Base-by-base conservation (phyloP, 2,888 invertebrate genomes). In the Acrobasis repandana region DNA sequence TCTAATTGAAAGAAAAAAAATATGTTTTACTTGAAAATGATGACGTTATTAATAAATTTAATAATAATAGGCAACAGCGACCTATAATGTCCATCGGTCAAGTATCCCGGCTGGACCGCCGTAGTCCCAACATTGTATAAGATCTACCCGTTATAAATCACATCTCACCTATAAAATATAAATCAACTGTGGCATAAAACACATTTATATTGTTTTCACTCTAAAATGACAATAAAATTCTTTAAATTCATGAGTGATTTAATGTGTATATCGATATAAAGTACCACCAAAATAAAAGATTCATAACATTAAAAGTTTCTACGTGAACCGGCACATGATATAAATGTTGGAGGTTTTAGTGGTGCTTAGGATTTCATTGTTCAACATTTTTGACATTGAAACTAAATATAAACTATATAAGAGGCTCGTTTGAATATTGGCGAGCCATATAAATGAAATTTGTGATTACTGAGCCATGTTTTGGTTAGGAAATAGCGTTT, bases 161-260 rank as follows among this genome's bases (percentile, higher is more conserved):
- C 86, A 86, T 77, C 82, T 85, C 82, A 82, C 90, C 87, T 86
- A 88, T 88, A 90, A 90, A 89, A 82, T 83, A 90, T 92, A 92
- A 90, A 90, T 90, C 91, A 90, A 77, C 66, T 67, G 77, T 79
- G 86, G 85, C 89, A 86, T 86, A 90, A 90, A 91, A 88, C 81
- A 90, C 86, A 87, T 89, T 89, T 88, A 88, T 90, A 90, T 90
- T 90, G 90, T 91, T 92, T 91, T 89, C 89, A 86, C 87, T 87
- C 80, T 73, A 81, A 86, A 85, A 86, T 86, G 84, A 88, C 87
- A 85, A 86, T 90, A 89, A 90, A 90, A 89, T 83, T 77, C 76
- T 88, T 86, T 84, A 86, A 88, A 90, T 87, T 86, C 88, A 88
- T 89, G 86, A 84, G 77, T 87, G 85, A 89, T 88, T 90, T 90